Evolutionary conservation across 2,113 vertebrate species (phyloP).

Genomic region (Paradisaea rubra): DNA sequence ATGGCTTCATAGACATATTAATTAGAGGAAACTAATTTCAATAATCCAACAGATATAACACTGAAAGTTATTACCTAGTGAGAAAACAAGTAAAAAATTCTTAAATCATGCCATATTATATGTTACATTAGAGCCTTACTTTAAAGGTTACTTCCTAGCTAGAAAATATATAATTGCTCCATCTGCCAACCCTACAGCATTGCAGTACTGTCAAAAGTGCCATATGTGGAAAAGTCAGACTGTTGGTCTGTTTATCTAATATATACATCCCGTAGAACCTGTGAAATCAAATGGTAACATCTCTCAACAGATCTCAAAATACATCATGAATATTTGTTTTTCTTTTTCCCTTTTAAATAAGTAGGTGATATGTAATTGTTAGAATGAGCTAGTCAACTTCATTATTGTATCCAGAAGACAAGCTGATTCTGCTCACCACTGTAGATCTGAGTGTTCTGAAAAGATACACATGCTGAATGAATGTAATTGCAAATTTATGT

Average conservation of each 20-base stretch:
- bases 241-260: slow-evolving; percentile 50
- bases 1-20: not conserved
- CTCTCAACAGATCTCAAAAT: slow-evolving; percentile 13
- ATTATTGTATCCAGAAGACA: not conserved
- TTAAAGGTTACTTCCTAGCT: slow-evolving; percentile 49
- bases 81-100: not conserved
- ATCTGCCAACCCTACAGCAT: slow-evolving; percentile 54
- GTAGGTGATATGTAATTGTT: not conserved
- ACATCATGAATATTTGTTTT: not conserved
- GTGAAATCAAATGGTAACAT: slow-evolving; percentile 22
- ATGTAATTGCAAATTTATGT: not conserved
- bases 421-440: not conserved
- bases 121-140: not conserved
- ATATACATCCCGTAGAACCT: not conserved
- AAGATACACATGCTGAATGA: not conserved
- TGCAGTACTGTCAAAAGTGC: slow-evolving; percentile 22
- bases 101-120: not conserved
- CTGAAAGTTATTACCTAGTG: not conserved
- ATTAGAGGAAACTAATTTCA: not conserved
- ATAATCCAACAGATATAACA: not conserved
- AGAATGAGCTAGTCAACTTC: not conserved
- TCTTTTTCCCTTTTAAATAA: not conserved
- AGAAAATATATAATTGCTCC: slow-evolving; percentile 54
- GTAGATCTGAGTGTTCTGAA: not conserved
- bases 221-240: slow-evolving; percentile 51